Percentiles rank a stretch among this genome's conserved stretches.
These are phyloP conservation scores for Pseudomyrmex cubaensis DNA, from an alignment of 1,140 invertebrate genomes.

Conservation along the genomic window DNA sequence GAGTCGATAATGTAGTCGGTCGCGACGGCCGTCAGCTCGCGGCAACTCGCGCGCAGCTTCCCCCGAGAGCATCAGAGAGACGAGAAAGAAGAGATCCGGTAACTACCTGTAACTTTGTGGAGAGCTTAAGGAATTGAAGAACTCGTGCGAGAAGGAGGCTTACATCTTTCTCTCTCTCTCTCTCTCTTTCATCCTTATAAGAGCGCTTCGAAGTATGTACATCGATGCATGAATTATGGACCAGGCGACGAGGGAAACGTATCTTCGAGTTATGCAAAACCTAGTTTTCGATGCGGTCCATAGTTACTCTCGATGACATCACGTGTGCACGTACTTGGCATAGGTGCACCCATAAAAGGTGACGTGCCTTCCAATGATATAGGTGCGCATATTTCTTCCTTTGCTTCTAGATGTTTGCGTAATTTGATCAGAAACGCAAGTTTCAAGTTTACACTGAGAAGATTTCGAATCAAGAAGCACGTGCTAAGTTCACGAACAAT, in stretches of 20 bases:
- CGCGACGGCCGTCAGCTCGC: neutral
- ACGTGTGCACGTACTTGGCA: conserved; percentile 7
- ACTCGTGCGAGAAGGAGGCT: conserved; percentile 30
- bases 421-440: neutral
- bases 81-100: conserved; percentile 9
- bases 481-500: no score
- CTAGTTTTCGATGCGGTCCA: conserved; percentile 33
- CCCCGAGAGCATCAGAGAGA: conserved; percentile 6
- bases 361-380: neutral
- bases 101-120: conserved; percentile 44
- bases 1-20: conserved; percentile 56
- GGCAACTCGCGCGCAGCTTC: neutral
- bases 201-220: conserved; percentile 46
- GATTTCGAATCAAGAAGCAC: neutral
- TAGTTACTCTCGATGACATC: conserved; percentile 29
- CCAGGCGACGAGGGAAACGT: conserved; percentile 42
- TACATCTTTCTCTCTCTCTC: neutral
- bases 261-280: conserved; percentile 59
- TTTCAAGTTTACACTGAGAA: neutral
- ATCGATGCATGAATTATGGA: conserved; percentile 54
- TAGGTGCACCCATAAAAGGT: conserved; percentile 14
- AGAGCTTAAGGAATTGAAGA: conserved; percentile 54
- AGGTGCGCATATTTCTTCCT: neutral
- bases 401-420: neutral
- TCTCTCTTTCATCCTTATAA: conserved; percentile 24